A percentile compares a stretch with the other conserved stretches of the same genome.
phyloP scores from a whole-genome alignment of 1,140 invertebrate genomes.

The Drosophila ercepeae region DNA sequence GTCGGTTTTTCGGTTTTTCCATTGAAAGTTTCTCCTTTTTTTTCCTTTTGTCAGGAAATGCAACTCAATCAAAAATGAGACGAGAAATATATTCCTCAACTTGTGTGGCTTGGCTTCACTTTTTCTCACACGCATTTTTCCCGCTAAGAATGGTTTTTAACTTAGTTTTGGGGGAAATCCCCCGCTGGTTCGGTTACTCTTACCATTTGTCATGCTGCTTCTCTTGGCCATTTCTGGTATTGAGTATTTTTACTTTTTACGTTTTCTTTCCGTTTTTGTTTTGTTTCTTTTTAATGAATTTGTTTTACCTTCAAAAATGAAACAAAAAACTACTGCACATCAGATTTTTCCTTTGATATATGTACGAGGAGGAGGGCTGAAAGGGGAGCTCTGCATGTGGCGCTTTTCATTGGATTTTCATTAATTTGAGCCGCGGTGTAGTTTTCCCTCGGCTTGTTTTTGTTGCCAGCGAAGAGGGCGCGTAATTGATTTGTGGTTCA shows the following conservation, averaged over 20 bases:
- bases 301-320: conserved; percentile 5
- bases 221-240: background rate
- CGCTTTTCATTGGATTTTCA: conserved; percentile 73
- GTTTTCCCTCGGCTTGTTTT: conserved; percentile 5
- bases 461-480: conserved; percentile 40
- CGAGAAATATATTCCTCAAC: conserved; percentile 36
- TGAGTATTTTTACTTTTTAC: background rate
- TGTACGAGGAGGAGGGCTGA: too few relatives aligned
- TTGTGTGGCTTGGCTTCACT: conserved; percentile 61
- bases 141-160: conserved; percentile 52
- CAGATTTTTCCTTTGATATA: too few relatives aligned
- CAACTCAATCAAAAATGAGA: conserved; percentile 64
- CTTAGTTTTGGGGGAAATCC: conserved; percentile 39
- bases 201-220: conserved; percentile 62
- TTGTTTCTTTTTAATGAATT: background rate
- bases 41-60: conserved; percentile 51
- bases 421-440: conserved; percentile 63
- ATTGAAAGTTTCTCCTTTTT: conserved; percentile 59
- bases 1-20: conserved; percentile 43
- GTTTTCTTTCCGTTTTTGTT: background rate
- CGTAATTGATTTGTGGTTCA: conserved; percentile 71
- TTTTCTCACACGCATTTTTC: conserved; percentile 77
- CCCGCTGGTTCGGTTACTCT: conserved; percentile 25
- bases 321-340: conserved; percentile 19
- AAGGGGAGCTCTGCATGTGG: conserved; percentile 64